A percentile compares a stretch with the other conserved stretches of the same genome.
Conservation (phyloP, 2,113 vertebrate genomes). For the Macaca nemestrina region DNA sequence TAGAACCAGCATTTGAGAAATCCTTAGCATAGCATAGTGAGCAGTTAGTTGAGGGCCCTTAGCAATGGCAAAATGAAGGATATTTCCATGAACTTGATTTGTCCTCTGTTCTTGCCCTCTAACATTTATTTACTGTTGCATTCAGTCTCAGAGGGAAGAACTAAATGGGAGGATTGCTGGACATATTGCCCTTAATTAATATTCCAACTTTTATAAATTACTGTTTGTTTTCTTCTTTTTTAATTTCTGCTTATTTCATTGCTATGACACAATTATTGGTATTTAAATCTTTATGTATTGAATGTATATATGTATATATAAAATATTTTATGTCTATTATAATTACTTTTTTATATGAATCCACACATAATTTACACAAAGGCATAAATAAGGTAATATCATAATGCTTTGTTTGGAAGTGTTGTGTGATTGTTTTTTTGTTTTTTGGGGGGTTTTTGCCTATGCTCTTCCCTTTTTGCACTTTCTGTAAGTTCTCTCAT, state of each 20-base stretch:
- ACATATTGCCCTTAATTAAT: not conserved
- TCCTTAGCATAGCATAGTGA: not conserved
- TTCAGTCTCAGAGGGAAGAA: not conserved
- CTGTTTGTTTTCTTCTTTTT: not conserved
- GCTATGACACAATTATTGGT: not conserved
- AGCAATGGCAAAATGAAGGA: not conserved
- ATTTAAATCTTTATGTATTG: not conserved
- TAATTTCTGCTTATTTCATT: not conserved
- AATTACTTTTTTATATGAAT: not conserved
- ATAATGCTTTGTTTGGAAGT: not conserved
- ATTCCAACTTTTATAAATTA: not conserved
- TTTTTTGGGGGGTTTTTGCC: not conserved
- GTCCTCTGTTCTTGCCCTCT: rapidly evolving
- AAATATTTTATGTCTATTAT: not conserved
- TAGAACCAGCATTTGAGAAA: not conserved
- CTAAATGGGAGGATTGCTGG: not conserved
- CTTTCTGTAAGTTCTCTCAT: not conserved
- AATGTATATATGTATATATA: not conserved
- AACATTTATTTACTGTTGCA: not conserved
- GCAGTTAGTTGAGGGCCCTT: not conserved
- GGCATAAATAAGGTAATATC: not conserved
- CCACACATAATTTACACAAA: not conserved
- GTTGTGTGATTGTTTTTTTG: not conserved
- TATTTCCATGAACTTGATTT: not conserved
- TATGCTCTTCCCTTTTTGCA: not conserved